phyloP scores from a whole-genome alignment of 2,797 vertebrate genomes.

The Cynopterus sphinx region DNA sequence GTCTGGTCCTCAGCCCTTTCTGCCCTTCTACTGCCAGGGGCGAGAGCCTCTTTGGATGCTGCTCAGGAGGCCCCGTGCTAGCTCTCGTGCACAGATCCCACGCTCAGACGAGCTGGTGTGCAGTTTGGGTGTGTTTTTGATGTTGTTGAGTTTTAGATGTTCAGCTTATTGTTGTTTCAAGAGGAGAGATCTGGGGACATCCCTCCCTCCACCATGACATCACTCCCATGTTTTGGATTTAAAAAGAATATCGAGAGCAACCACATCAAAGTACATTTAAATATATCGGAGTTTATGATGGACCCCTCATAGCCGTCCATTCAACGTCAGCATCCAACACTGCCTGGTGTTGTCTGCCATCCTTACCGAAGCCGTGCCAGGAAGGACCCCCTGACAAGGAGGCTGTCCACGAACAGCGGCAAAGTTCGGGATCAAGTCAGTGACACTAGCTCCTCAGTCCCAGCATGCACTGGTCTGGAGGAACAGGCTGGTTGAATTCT shows the following conservation, averaged over 20 bases:
- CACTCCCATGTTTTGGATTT: too few relatives aligned
- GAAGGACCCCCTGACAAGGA: background rate
- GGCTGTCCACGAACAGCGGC: background rate
- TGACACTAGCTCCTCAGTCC: background rate
- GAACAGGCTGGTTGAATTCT: background rate
- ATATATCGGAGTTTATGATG: background rate
- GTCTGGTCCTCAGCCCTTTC: background rate
- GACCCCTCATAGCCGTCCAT: background rate
- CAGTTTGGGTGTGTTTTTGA: too few relatives aligned
- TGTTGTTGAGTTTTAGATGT: too few relatives aligned
- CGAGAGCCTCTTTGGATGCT: background rate
- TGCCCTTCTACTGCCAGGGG: background rate
- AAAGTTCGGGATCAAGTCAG: background rate
- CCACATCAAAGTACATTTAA: background rate
- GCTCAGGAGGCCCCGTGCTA: too few relatives aligned
- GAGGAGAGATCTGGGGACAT: too few relatives aligned
- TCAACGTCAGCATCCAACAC: background rate
- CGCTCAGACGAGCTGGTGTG: too few relatives aligned
- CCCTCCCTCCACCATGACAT: too few relatives aligned
- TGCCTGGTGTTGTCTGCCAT: background rate
- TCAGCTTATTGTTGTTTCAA: too few relatives aligned
- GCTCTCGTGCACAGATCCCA: too few relatives aligned
- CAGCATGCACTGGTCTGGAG: background rate
- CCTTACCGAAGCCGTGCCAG: background rate
- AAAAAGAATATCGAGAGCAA: background rate